Conservation (phyloP, 2,888 invertebrate genomes). For the Empis livida region DNA sequence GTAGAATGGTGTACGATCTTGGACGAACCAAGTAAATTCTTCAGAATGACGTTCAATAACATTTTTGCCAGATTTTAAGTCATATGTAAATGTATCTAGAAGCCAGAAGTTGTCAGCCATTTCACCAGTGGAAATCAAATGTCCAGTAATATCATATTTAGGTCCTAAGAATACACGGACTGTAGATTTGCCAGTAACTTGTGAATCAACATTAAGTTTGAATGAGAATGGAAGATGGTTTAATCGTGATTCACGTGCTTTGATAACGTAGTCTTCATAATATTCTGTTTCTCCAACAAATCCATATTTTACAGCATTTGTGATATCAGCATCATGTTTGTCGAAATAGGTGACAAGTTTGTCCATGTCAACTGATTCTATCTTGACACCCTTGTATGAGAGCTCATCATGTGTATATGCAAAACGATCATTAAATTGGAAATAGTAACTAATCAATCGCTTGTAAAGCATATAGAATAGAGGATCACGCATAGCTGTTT, state of each 20-base stretch:
- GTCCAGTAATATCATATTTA: conserved; percentile 46
- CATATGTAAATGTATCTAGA: conserved; percentile 48
- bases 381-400: conserved; percentile 47
- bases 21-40: conserved; percentile 50
- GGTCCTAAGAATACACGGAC: conserved; percentile 60
- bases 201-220: conserved; percentile 42
- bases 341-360: conserved; percentile 57
- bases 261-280: conserved; percentile 36
- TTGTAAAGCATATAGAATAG: conserved; percentile 57
- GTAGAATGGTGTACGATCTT: conserved; percentile 42
- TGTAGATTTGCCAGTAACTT: conserved; percentile 44
- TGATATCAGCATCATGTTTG: conserved; percentile 49
- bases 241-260: conserved; percentile 47
- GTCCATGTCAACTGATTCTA: conserved; percentile 49
- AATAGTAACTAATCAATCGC: conserved; percentile 42
- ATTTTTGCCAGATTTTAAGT: conserved; percentile 43
- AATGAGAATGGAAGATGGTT: conserved; percentile 53
- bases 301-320: conserved; percentile 31
- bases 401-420: conserved; percentile 51
- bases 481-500: conserved; percentile 58
- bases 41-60: conserved; percentile 44
- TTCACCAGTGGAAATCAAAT: conserved; percentile 40
- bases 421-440: conserved; percentile 46
- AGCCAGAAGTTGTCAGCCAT: conserved; percentile 54
- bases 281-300: conserved; percentile 35